phyloP scores from a whole-genome alignment of 2,888 invertebrate genomes.

The Cactoblastis cactorum region DNA sequence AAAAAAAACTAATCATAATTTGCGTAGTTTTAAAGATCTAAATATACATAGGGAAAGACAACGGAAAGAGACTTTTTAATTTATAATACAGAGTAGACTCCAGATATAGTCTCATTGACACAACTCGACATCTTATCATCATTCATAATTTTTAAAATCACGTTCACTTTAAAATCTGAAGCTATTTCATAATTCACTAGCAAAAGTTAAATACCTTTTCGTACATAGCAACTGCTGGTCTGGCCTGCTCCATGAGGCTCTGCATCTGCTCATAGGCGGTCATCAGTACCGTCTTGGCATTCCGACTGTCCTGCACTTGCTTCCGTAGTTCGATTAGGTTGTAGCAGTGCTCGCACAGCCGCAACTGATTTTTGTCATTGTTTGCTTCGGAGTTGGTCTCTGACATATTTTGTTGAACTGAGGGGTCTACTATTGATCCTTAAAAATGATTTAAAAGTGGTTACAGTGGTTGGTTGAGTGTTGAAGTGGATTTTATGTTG shows the following conservation, averaged over 20 bases:
- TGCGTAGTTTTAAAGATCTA: too few relatives aligned
- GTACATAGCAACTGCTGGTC: slow-evolving; percentile 83
- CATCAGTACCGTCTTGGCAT: slow-evolving; percentile 87
- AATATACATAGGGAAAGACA: too few relatives aligned
- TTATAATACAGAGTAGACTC: too few relatives aligned
- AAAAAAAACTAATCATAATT: too few relatives aligned
- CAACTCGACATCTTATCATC: too few relatives aligned
- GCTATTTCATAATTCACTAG: too few relatives aligned
- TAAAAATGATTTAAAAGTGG: slow-evolving; percentile 21
- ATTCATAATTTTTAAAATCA: too few relatives aligned
- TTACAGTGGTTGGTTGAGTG: too few relatives aligned
- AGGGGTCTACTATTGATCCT: slow-evolving; percentile 73
- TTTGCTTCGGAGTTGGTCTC: slow-evolving; percentile 48
- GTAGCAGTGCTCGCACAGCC: slow-evolving; percentile 88
- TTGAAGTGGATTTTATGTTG: too few relatives aligned
- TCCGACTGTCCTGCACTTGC: slow-evolving; percentile 89
- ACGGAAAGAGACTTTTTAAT: too few relatives aligned
- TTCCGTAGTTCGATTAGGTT: slow-evolving; percentile 89
- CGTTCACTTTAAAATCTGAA: too few relatives aligned
- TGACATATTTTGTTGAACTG: slow-evolving; percentile 42
- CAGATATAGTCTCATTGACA: too few relatives aligned
- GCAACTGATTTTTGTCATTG: slow-evolving; percentile 79
- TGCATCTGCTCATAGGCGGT: slow-evolving; percentile 91
- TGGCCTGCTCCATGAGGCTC: slow-evolving; percentile 86
- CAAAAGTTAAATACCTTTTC: slow-evolving; percentile 65